Percentiles rank a stretch among this genome's conserved stretches.
Conservation (phyloP, 2,888 invertebrate species). For the Drosophila aldrichi region DNA sequence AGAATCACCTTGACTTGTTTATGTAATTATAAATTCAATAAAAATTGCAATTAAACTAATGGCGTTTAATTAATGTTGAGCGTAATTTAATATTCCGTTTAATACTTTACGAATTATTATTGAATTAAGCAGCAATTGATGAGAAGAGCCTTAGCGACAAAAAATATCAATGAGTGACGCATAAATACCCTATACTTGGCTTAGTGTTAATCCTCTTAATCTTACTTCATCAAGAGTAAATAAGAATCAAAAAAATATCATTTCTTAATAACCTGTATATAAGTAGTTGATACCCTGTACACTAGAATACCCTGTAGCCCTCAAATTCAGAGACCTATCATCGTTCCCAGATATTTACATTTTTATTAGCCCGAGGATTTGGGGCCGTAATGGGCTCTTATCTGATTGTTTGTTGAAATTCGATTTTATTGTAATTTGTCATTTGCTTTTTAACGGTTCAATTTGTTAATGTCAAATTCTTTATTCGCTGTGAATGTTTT, state of each 20-base stretch:
- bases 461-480: conserved; percentile 15
- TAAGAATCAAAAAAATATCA: no score
- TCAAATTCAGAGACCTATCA: no score
- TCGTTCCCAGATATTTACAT: background rate
- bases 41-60: background rate
- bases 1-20: background rate
- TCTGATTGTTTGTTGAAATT: background rate
- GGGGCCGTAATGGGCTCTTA: background rate
- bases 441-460: conserved; percentile 42
- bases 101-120: background rate
- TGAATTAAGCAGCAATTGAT: background rate
- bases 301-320: background rate
- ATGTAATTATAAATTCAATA: background rate
- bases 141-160: background rate
- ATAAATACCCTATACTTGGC: background rate
- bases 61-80: background rate
- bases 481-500: conserved; percentile 3
- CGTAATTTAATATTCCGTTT: conserved; percentile 1
- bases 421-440: conserved; percentile 39
- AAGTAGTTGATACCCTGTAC: no score
- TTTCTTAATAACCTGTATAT: no score
- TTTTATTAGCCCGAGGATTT: background rate
- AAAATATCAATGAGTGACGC: background rate
- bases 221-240: background rate
- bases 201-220: background rate